Base-by-base conservation (phyloP, 2,888 invertebrate genomes). In the Mimachlamys varia region DNA sequence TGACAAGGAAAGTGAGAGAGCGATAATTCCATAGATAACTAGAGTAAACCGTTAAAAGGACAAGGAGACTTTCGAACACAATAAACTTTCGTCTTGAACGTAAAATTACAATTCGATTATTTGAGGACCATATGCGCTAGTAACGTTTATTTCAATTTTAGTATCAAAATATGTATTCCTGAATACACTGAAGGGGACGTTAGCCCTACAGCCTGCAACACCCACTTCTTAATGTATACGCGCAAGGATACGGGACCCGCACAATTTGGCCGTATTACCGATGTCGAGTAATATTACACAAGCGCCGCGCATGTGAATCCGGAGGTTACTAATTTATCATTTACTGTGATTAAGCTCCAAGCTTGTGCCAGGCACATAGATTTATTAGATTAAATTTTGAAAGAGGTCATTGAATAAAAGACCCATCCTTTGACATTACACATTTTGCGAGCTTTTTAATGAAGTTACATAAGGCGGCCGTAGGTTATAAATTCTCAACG, bases 351-450 rank as follows among this genome's bases (percentile, higher is more conserved):
- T 76, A 76, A 76, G 76, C 76, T 76, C 76, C 76, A 76, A 76
- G 76, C 76, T 76, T 76, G 76, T 76, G 76, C 76, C 76, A 27
- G 76, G 76, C 76, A 76, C 76, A 76, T 76, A 76, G 76, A 76
- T 76, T 76, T 76, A 76, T 76, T 76, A 76, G 76, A 76, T 76
- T 76, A 76, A 76, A 76, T 33, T 76, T 76, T 76, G 76, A 76
- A 76, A 76, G 76, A 76, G 76, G 76, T 76, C 76, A 76, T 76
- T 76, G 76, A 76, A 76, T 76, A 76, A 76, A 76, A 76, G 76
- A 76, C 76, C 27, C 76, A 76, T 76, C 76, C 33, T 76, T 76
- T 76, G 76, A 76, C 76, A 76, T 76, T 76, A 76, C 76, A 76
- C 76, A 76, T 76, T 76, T 76, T 76, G 76, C 76, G 76, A 76